These are phyloP conservation scores for Helogale parvula DNA, from an alignment of 2,113 vertebrate genomes.

Conservation along the genomic window DNA sequence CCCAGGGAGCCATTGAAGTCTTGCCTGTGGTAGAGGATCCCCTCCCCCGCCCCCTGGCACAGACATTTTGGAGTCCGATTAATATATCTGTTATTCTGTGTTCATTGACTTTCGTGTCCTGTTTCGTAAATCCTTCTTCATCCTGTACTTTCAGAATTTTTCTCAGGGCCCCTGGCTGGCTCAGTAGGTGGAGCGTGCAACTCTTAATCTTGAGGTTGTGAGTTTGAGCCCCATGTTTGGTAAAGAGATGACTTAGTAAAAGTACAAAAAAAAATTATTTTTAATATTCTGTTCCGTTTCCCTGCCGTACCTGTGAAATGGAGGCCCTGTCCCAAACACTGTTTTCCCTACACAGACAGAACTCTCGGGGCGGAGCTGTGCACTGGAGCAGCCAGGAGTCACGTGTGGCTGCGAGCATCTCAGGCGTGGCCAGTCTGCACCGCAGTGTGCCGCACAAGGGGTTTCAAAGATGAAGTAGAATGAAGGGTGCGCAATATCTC, in stretches of 20 bases:
- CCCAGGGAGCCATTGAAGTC: not conserved
- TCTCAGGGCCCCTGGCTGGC: not conserved
- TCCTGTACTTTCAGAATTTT: not conserved
- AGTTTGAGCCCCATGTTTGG: not conserved
- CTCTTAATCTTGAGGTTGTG: not conserved
- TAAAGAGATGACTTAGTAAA: not conserved
- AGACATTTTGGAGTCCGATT: not conserved
- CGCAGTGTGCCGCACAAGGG: not conserved
- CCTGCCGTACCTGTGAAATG: not conserved
- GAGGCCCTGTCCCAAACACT: not conserved
- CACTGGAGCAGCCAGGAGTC: not conserved
- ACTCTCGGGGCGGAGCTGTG: not conserved
- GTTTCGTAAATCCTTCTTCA: not conserved
- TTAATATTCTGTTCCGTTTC: not conserved
- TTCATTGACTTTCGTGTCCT: not conserved
- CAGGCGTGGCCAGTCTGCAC: not conserved
- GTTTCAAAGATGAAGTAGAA: not conserved
- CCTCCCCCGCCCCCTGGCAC: not conserved
- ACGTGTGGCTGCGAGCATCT: not conserved
- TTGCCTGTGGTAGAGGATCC: not conserved
- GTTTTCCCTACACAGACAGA: not conserved
- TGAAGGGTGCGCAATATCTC: not conserved
- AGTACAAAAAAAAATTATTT: not conserved
- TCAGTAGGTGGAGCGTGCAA: not conserved
- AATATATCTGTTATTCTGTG: not conserved